Conservation (phyloP, 2,888 invertebrate genomes). For the Platerodrilus igneus region DNA sequence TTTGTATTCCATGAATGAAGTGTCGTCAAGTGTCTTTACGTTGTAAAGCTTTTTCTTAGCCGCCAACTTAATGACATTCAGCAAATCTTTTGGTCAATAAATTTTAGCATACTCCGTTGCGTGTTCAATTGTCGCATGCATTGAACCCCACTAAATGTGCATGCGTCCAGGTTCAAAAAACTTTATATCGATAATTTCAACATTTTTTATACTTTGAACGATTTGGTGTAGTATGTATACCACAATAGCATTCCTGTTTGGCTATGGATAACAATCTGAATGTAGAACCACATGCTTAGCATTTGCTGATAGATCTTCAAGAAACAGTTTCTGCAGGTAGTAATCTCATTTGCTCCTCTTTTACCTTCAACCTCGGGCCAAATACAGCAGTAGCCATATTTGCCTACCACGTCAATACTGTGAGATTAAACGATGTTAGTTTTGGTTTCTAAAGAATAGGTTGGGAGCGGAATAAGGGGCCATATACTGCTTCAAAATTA, state of each 20-base stretch:
- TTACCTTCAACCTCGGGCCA: no score
- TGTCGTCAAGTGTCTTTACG: no score
- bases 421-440: background rate
- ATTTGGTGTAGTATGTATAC: background rate
- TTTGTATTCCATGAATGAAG: background rate
- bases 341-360: no score
- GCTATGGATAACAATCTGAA: background rate
- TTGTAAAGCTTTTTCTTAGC: no score
- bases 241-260: no score
- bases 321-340: no score
- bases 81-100: background rate
- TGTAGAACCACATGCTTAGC: conserved; percentile 1
- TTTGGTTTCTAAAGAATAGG: conserved; percentile 1
- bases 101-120: conserved; percentile 1
- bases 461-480: background rate
- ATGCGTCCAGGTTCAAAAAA: conserved; percentile 1
- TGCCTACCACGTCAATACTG: background rate
- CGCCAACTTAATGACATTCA: background rate
- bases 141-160: background rate
- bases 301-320: conserved; percentile 1
- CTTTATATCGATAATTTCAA: conserved; percentile 1
- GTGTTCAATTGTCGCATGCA: background rate
- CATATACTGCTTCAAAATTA: no score
- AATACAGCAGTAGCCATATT: no score
- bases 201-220: conserved; percentile 1